A percentile compares a stretch with the other conserved stretches of the same genome.
Evolutionary conservation across 2,797 vertebrate genomes (phyloP).

Genomic region (Myotis daubentonii): DNA sequence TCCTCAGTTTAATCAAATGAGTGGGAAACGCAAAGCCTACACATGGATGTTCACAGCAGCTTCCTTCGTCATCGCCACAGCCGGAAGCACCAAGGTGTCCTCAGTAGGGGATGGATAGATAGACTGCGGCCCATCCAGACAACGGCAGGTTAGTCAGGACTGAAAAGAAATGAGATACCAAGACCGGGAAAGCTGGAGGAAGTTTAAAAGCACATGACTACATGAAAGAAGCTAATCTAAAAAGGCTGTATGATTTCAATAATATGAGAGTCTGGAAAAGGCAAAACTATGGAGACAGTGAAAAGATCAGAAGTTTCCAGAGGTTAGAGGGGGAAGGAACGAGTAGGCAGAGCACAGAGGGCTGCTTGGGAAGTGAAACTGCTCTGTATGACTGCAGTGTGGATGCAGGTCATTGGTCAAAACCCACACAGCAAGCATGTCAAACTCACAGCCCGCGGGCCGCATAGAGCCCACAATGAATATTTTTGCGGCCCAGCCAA

Average conservation of each 20-base stretch:
- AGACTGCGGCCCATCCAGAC: neutral
- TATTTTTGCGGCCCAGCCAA: no score
- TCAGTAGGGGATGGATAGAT: neutral
- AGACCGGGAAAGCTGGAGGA: neutral
- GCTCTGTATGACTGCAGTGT: neutral
- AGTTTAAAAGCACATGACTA: neutral
- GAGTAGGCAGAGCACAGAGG: neutral
- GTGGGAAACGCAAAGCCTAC: neutral
- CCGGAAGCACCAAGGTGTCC: neutral
- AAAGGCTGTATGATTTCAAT: neutral
- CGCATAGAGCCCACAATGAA: no score
- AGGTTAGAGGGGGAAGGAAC: neutral
- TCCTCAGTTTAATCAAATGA: neutral
- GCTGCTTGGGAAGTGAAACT: neutral
- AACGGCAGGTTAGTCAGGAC: neutral
- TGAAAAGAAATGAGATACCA: neutral
- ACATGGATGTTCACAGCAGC: neutral
- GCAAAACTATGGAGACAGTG: neutral
- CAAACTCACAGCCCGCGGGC: fast-evolving
- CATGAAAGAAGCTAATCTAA: neutral
- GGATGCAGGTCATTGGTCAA: neutral
- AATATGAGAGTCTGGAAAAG: neutral
- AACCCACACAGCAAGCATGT: neutral
- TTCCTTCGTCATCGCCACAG: neutral
- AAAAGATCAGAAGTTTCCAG: neutral